Percentiles rank a stretch among this genome's conserved stretches.
Evolutionary conservation across 92 coral and sea anemone species (phyloP).

Genomic region (Umimayanthus chanpuru): DNA sequence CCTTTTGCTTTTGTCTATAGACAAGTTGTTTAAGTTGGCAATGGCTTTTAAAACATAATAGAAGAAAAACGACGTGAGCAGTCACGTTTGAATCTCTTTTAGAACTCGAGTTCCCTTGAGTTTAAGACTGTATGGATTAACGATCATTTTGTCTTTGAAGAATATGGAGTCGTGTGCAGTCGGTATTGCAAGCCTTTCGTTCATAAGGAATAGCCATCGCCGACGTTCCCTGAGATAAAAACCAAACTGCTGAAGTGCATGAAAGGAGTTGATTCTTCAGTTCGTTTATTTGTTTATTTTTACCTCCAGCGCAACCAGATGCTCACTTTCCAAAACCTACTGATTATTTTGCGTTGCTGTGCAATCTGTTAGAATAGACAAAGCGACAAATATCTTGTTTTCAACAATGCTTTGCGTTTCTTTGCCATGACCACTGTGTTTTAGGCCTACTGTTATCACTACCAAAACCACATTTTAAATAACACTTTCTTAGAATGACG

Average conservation of each 20-base stretch:
- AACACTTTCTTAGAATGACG: too few relatives aligned
- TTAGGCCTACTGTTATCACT: too few relatives aligned
- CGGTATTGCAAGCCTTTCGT: not conserved
- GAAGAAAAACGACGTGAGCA: not conserved
- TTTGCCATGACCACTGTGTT: too few relatives aligned
- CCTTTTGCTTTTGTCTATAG: not conserved
- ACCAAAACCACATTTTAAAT: too few relatives aligned
- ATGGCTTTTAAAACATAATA: not conserved
- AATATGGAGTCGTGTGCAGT: not conserved
- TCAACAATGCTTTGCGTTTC: too few relatives aligned
- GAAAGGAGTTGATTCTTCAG: not conserved
- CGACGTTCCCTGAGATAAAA: not conserved
- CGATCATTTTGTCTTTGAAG: not conserved
- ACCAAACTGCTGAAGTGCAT: too few relatives aligned
- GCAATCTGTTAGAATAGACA: too few relatives aligned
- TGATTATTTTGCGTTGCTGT: not conserved
- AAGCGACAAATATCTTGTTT: too few relatives aligned
- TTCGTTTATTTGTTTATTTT: not conserved
- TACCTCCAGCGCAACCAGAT: not conserved
- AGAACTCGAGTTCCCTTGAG: not conserved
- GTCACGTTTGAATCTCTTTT: not conserved
- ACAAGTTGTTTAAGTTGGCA: not conserved
- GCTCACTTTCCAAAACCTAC: not conserved
- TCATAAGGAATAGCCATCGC: not conserved
- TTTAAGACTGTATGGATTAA: too few relatives aligned